These are phyloP conservation scores for Hirudinaria manillensis DNA, from an alignment of 2,888 invertebrate genomes.

Conservation along the genomic window DNA sequence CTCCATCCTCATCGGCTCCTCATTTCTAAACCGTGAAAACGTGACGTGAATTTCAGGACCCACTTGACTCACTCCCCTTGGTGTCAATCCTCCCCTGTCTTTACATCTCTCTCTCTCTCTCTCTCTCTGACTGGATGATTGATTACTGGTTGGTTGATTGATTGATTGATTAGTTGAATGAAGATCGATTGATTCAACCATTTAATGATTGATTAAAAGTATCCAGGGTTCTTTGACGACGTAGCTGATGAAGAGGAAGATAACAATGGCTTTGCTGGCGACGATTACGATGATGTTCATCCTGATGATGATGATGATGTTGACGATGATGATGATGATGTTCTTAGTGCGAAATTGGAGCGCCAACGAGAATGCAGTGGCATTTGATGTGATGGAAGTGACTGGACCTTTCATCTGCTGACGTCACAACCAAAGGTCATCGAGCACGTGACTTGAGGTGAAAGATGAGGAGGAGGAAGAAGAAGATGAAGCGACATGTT, in stretches of 20 bases:
- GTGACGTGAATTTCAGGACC: no score
- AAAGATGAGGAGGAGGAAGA: constrained; percentile 5
- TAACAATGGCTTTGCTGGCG: background rate
- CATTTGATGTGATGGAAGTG: constrained; percentile 15
- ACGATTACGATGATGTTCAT: constrained; percentile 6
- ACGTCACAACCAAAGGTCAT: constrained; percentile 11
- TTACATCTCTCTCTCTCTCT: no score
- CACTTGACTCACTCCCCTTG: no score
- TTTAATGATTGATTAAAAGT: no score
- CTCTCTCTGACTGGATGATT: no score
- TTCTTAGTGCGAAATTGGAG: background rate
- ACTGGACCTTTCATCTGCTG: constrained; percentile 14
- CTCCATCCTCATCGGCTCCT: no score
- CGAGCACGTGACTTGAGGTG: background rate
- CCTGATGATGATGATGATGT: constrained; percentile 6
- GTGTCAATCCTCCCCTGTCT: no score
- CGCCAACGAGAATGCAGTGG: background rate
- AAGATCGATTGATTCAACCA: no score
- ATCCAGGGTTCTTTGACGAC: background rate
- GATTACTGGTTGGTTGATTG: no score
- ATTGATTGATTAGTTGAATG: no score
- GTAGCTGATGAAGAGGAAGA: background rate
- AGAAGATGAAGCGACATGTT: background rate
- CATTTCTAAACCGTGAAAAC: no score
- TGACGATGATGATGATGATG: constrained; percentile 9